A percentile compares a stretch with the other conserved stretches of the same genome.
phyloP scores from a whole-genome alignment of 2,797 vertebrate genomes.

The Perodicticus potto region DNA sequence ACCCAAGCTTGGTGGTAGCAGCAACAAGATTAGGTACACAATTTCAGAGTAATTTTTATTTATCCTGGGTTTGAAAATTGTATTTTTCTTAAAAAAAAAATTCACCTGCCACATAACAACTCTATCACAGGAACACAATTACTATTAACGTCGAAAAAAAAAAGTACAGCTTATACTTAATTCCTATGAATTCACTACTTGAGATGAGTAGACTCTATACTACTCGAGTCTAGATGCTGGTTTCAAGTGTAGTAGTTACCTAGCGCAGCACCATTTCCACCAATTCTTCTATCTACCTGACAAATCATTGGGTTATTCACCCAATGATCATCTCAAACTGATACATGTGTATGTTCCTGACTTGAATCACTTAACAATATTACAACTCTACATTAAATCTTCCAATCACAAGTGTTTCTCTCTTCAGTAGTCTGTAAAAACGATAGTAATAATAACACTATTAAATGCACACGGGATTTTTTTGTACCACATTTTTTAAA shows the following conservation, averaged over 20 bases:
- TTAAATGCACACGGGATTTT: constrained; percentile 77
- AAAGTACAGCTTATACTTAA: constrained; percentile 59
- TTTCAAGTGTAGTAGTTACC: constrained; percentile 12
- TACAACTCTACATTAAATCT: constrained; percentile 84
- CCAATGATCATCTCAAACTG: constrained; percentile 80
- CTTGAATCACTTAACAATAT: constrained; percentile 79
- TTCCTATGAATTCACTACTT: constrained; percentile 69
- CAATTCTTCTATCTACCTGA: constrained; percentile 82
- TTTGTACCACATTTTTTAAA: constrained; percentile 67
- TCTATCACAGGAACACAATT: not conserved
- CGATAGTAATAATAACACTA: constrained; percentile 40
- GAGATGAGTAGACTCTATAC: constrained; percentile 41
- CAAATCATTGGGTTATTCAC: constrained; percentile 81
- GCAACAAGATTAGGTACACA: not conserved
- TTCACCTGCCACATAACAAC: not conserved
- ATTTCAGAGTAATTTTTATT: not conserved
- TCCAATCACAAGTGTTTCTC: constrained; percentile 79
- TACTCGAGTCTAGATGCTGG: not conserved
- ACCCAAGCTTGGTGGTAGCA: not conserved
- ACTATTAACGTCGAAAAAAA: not conserved
- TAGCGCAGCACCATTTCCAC: constrained; percentile 59
- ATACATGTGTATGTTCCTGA: constrained; percentile 70
- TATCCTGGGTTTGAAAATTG: not conserved
- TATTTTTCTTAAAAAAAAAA: not conserved
- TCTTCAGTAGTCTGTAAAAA: constrained; percentile 82